phyloP scores from a whole-genome alignment of 2,797 vertebrate genomes.

The Helicolenus hilgendorfi region DNA sequence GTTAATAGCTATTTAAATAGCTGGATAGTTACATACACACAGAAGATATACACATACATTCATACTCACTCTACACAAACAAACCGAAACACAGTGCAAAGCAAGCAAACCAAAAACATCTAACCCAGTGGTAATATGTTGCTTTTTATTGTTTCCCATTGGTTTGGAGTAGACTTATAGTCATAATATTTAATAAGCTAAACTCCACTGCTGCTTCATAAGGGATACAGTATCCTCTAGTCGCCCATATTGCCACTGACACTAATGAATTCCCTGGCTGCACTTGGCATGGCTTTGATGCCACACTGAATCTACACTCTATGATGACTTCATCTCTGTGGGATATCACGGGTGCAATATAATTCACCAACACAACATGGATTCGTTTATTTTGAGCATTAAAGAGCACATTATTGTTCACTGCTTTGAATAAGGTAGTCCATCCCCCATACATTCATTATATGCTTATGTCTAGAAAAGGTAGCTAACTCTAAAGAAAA shows the following conservation, averaged over 20 bases:
- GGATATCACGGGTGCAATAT: slow-evolving; percentile 4
- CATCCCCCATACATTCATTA: not conserved
- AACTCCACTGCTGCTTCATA: slow-evolving; percentile 34
- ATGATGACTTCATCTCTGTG: slow-evolving; percentile 58
- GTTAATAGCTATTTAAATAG: not conserved
- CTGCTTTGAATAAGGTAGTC: not conserved
- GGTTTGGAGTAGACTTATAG: slow-evolving; percentile 21
- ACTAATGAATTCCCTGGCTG: slow-evolving; percentile 73
- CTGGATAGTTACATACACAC: not conserved
- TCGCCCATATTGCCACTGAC: slow-evolving; percentile 60
- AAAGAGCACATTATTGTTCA: not conserved
- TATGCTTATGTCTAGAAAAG: not conserved
- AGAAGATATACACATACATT: not conserved
- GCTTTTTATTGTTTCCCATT: slow-evolving; percentile 9
- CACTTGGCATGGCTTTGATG: slow-evolving; percentile 66
- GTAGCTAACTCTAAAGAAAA: not conserved
- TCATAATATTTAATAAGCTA: slow-evolving; percentile 58
- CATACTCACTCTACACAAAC: not conserved
- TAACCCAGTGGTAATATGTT: not conserved
- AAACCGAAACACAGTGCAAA: not conserved
- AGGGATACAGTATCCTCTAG: slow-evolving; percentile 24
- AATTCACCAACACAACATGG: slow-evolving; percentile 21
- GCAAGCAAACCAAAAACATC: not conserved
- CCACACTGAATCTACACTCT: slow-evolving; percentile 60
- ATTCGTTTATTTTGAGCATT: slow-evolving; percentile 7